Conservation (phyloP, 2,888 invertebrate species). For the Cerastis rubricosa region DNA sequence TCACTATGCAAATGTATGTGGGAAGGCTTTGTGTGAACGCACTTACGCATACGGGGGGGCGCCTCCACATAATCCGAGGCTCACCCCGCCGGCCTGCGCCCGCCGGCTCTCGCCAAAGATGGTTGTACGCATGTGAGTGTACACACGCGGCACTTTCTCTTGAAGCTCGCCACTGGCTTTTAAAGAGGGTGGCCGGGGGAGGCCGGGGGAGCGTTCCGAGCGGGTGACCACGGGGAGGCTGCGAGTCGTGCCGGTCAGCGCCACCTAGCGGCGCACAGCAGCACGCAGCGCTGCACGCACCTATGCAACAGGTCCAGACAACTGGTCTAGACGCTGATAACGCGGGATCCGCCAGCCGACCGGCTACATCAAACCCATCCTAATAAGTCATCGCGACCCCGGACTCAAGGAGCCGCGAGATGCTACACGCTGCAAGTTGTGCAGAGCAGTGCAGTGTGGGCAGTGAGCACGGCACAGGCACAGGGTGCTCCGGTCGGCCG, state of each 20-base stretch:
- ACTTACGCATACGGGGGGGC: conserved; percentile 89
- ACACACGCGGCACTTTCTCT: conserved; percentile 91
- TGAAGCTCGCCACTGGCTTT: conserved; percentile 92
- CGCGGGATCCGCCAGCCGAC: conserved; percentile 32
- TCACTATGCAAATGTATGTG: conserved; percentile 91
- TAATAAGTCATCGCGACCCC: conserved; percentile 7
- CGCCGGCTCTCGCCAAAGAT: conserved; percentile 86
- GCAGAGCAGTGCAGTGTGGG: conserved; percentile 51
- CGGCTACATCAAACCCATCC: conserved; percentile 21
- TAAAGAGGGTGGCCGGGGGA: conserved; percentile 88
- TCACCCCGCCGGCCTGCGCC: conserved; percentile 80
- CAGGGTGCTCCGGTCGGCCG: conserved; percentile 45
- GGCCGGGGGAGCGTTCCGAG: conserved; percentile 83
- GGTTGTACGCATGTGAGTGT: conserved; percentile 89
- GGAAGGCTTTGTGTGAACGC: conserved; percentile 90
- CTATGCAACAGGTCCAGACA: conserved; percentile 65
- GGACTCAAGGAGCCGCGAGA: conserved; percentile 6
- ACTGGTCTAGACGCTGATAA: conserved; percentile 63
- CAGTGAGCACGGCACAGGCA: conserved; percentile 32
- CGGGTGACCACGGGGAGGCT: conserved; percentile 91
- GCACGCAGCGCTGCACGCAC: conserved; percentile 55
- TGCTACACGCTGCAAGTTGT: conserved; percentile 11
- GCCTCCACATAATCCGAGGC: conserved; percentile 88
- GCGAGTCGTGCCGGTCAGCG: conserved; percentile 77
- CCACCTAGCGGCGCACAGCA: conserved; percentile 70